These are phyloP conservation scores for Dendrolimus pini DNA, from an alignment of 2,888 invertebrate species.

Conservation along the genomic window DNA sequence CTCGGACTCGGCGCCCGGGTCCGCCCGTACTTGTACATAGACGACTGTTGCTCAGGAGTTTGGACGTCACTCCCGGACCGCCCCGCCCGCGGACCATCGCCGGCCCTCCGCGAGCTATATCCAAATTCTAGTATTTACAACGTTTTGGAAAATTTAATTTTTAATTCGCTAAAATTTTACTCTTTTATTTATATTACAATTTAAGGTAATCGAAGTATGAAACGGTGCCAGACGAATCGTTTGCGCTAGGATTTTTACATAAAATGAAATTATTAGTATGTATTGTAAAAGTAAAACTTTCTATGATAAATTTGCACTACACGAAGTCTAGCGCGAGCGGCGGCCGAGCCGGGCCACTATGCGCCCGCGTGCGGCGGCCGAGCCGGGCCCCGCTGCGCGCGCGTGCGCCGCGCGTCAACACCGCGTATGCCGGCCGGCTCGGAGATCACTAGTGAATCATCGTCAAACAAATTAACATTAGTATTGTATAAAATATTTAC, in stretches of 20 bases:
- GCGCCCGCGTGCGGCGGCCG: conserved; percentile 38
- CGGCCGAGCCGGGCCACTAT: not conserved
- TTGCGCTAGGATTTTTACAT: conserved; percentile 75
- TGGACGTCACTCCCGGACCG: conserved; percentile 46
- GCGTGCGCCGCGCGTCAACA: conserved; percentile 61
- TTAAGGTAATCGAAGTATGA: conserved; percentile 68
- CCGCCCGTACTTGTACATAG: conserved; percentile 43
- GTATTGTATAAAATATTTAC: conserved; percentile 75
- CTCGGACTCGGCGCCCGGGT: conserved; percentile 52
- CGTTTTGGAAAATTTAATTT: conserved; percentile 76
- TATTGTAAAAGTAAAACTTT: conserved; percentile 69
- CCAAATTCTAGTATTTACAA: conserved; percentile 74
- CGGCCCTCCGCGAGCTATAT: conserved; percentile 51
- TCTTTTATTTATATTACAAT: conserved; percentile 72
- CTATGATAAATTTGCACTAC: conserved; percentile 72
- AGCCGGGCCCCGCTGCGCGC: no score
- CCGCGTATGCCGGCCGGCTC: conserved; percentile 24
- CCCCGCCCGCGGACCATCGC: conserved; percentile 21
- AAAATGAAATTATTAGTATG: conserved; percentile 71
- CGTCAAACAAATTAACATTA: conserved; percentile 71
- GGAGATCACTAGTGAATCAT: conserved; percentile 68
- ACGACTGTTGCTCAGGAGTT: conserved; percentile 64
- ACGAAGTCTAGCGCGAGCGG: conserved; percentile 44
- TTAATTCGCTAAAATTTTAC: conserved; percentile 76
- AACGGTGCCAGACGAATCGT: conserved; percentile 73